Conservation (phyloP, 2,888 invertebrate genomes). For the Papilio gigon region DNA sequence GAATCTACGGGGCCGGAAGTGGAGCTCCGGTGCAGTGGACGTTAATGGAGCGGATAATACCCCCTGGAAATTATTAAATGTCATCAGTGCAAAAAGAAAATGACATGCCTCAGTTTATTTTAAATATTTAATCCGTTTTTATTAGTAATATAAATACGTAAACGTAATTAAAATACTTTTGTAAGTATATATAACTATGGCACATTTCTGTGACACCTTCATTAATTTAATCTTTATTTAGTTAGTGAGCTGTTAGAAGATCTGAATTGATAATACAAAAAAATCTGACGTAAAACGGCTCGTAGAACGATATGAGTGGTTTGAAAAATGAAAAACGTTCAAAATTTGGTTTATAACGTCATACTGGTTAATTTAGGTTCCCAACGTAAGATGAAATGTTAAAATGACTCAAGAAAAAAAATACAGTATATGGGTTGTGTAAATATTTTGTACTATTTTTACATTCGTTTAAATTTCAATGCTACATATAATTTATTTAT, state of each 20-base stretch:
- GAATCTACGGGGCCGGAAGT: conserved; percentile 77
- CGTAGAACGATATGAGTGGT: not conserved
- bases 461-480: not conserved
- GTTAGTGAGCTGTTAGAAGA: not conserved
- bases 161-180: no score
- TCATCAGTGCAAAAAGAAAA: conserved; percentile 3
- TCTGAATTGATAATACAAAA: no score
- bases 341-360: not conserved
- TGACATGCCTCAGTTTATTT: not conserved
- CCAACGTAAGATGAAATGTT: not conserved
- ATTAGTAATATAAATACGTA: no score
- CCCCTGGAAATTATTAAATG: conserved; percentile 46
- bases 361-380: not conserved
- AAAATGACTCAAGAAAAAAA: not conserved
- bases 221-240: no score
- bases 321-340: not conserved
- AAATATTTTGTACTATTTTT: conserved; percentile 19
- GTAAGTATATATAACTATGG: no score
- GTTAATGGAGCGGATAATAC: conserved; percentile 61
- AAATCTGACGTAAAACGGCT: no score
- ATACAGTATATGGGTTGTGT: conserved; percentile 2
- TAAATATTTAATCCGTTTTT: not conserved
- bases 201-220: no score
- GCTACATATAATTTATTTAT: not conserved
- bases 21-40: conserved; percentile 71